Percentiles rank a stretch among this genome's conserved stretches.
Evolutionary conservation across 2,888 invertebrate genomes (phyloP).

Genomic region (Priocnemis perturbator): DNA sequence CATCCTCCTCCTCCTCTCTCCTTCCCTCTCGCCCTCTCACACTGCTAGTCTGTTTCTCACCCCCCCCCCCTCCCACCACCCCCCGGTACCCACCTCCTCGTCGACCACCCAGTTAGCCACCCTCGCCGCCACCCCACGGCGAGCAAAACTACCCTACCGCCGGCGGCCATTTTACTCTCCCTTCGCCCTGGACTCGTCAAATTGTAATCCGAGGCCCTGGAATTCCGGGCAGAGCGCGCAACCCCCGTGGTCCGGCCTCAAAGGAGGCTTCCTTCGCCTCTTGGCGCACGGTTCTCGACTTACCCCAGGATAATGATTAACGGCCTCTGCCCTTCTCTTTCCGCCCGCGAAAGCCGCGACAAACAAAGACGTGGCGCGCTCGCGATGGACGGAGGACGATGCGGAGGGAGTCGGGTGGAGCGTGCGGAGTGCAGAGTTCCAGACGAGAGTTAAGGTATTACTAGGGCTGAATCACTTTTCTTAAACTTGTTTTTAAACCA

Average conservation of each 20-base stretch:
- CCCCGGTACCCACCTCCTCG: no score
- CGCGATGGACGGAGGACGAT: constrained; percentile 6
- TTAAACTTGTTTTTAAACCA: no score
- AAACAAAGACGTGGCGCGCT: constrained; percentile 52
- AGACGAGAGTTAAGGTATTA: no score
- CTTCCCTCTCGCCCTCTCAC: constrained; percentile 37
- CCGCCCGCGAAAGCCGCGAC: constrained; percentile 32
- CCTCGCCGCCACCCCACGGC: constrained; percentile 63
- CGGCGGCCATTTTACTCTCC: constrained; percentile 75
- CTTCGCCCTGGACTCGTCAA: constrained; percentile 69
- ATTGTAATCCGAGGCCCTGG: constrained; percentile 72
- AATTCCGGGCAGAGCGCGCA: constrained; percentile 62
- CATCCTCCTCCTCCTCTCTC: constrained; percentile 51
- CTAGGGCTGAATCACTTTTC: no score
- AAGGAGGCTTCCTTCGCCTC: constrained; percentile 62
- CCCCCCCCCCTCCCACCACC: constrained; percentile 40
- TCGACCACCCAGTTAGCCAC: constrained; percentile 69
- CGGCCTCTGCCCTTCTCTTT: constrained; percentile 60
- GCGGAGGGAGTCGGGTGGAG: constrained; percentile 13
- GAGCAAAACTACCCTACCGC: constrained; percentile 73
- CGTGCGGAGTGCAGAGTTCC: constrained; percentile 7
- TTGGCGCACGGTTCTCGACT: constrained; percentile 48
- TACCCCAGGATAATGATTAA: constrained; percentile 62
- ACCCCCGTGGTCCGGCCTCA: constrained; percentile 62
- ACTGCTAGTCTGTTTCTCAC: constrained; percentile 12